These are phyloP conservation scores for Symphodus melops DNA, from an alignment of 2,113 vertebrate genomes.

Conservation along the genomic window DNA sequence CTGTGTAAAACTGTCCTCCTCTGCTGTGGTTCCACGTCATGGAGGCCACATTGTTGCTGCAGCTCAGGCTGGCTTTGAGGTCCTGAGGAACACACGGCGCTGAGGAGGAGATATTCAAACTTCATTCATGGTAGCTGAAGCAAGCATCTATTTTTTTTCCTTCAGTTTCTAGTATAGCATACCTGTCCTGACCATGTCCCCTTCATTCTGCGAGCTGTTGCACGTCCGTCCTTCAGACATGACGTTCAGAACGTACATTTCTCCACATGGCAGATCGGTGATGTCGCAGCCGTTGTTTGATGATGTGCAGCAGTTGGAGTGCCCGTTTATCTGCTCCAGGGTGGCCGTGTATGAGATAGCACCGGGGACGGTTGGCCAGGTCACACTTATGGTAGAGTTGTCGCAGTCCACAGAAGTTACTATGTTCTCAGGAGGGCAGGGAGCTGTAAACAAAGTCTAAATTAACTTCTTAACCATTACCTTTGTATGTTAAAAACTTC, in stretches of 20 bases:
- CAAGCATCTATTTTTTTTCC: not conserved
- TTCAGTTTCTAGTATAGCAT: not conserved
- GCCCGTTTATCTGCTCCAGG: conserved; percentile 58
- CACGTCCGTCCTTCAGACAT: conserved; percentile 78
- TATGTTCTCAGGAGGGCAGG: conserved; percentile 77
- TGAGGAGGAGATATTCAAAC: conserved; percentile 30
- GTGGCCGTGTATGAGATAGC: conserved; percentile 77
- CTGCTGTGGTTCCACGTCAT: conserved; percentile 70
- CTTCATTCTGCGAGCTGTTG: conserved; percentile 79
- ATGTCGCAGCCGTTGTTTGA: conserved; percentile 69
- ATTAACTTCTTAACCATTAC: not conserved
- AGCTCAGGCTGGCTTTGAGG: conserved; percentile 70
- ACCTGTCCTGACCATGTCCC: conserved; percentile 77
- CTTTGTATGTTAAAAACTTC: no score
- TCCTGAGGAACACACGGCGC: conserved; percentile 76
- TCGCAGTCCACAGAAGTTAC: conserved; percentile 59
- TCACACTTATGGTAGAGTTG: conserved; percentile 56
- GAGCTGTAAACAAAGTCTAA: conserved; percentile 71
- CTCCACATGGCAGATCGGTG: conserved; percentile 76
- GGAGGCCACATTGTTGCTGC: conserved; percentile 74
- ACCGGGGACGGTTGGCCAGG: conserved; percentile 72
- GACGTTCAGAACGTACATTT: conserved; percentile 74
- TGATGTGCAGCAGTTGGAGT: conserved; percentile 68
- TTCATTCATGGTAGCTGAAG: not conserved
- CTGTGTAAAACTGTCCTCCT: conserved; percentile 69